Conservation (phyloP, 2,888 invertebrate species). For the Rotaria macrura region DNA sequence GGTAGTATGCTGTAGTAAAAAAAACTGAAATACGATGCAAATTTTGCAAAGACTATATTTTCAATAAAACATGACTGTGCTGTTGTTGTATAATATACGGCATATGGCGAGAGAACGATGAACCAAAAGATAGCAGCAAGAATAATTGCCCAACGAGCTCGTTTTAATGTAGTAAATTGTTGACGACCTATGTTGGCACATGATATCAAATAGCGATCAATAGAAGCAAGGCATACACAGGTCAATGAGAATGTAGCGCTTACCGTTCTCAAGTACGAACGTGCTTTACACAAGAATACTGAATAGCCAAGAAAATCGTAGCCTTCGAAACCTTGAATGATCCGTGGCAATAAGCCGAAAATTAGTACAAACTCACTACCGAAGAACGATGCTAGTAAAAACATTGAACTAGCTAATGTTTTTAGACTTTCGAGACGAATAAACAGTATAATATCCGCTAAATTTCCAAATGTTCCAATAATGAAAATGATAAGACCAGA, state of each 20-base stretch:
- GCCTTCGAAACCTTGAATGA: background rate
- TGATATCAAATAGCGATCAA: background rate
- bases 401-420: background rate
- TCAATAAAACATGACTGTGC: background rate
- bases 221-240: background rate
- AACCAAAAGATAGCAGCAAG: background rate
- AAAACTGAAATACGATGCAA: background rate
- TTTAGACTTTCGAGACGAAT: background rate
- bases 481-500: background rate
- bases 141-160: background rate
- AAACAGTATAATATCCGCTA: background rate
- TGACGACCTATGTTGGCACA: background rate
- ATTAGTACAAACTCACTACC: background rate
- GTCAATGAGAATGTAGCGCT: background rate
- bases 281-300: background rate
- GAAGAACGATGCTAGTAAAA: background rate
- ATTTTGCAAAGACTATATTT: background rate
- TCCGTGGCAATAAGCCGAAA: background rate
- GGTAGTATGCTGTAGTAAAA: background rate
- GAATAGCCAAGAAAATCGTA: background rate
- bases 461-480: background rate
- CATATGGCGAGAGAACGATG: background rate
- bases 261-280: background rate
- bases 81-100: background rate
- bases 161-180: background rate